Evolutionary conservation across 2,888 invertebrate species (phyloP), one percentile per base, ranked within the genome.

Genomic region (Gonocerus acuteangulatus): DNA sequence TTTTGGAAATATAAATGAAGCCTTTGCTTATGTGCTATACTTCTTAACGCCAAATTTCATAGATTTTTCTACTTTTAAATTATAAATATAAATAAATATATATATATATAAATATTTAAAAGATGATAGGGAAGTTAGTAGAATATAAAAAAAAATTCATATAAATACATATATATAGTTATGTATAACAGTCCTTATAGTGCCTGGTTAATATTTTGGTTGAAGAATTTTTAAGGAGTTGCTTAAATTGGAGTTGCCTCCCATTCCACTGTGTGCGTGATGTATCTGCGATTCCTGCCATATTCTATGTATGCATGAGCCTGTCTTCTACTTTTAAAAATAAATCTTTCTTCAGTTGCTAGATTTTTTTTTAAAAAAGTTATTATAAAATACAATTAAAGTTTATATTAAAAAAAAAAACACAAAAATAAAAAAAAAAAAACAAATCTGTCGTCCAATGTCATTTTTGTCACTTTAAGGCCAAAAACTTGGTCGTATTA

Each of bases 181-280:
- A 44, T 56, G 65, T 59, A 67, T 67, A 67, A 67, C 67, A 67
- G 67, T 67, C 67, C 67, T 67, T 67, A 67, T 63, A 62, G 22
- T 47, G 44, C 42, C 58, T 60, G 58, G 49, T 63, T 60, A 59
- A 54, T 54, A 27, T 36, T 60, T 60, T 44, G 21, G 44, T 36
- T 48, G 22, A 42, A 34, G 32, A 48, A 36, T 42, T 48, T 34
- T 22, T 34, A 47, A 48, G 36, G 42, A 42, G 47, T 51, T 51
- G 49, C 48, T 51, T 60, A 42, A 57, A 36, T 54, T 57, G 57
- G 47, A 57, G 57, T 57, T 57, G 54, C 58, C 58, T 60, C 39
- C 48, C 60, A 45, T 42, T 60, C 47, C 60, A 45, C 45, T 62
- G 64, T 59, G 64, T 65, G 64, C 48, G 57, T 62, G 65, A 65